These are phyloP conservation scores for Scatophagus argus DNA, from an alignment of 2,113 vertebrate genomes.

Conservation along the genomic window DNA sequence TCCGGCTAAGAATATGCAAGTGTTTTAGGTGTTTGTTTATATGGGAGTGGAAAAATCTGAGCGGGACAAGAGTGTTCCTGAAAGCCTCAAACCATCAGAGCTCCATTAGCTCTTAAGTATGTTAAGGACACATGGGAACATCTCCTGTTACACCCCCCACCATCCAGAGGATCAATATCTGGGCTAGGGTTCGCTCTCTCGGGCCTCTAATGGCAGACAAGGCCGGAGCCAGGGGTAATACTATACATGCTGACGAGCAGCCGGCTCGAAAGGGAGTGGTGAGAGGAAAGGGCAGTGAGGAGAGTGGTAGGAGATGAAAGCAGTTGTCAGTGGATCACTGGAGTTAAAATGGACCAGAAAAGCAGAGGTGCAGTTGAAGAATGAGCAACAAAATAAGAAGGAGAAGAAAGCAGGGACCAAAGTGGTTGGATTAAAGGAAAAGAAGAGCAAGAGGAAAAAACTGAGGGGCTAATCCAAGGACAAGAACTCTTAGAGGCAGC, in stretches of 20 bases:
- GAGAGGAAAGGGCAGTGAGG: conserved; percentile 81
- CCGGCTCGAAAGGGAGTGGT: conserved; percentile 58
- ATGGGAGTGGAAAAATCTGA: conserved; percentile 47
- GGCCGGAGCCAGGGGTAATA: conserved; percentile 93
- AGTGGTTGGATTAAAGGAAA: background rate
- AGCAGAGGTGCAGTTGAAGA: conserved; percentile 38
- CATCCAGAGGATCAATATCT: conserved; percentile 96
- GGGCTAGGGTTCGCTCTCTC: conserved; percentile 94
- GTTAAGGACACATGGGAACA: conserved; percentile 82
- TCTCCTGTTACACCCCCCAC: conserved; percentile 92
- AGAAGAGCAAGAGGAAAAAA: conserved; percentile 7
- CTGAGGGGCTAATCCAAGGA: conserved; percentile 17
- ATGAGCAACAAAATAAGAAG: conserved; percentile 57
- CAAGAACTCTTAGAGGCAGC: background rate
- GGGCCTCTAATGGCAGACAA: conserved; percentile 96
- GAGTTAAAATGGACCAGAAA: conserved; percentile 38
- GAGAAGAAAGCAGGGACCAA: background rate
- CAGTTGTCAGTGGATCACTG: conserved; percentile 30
- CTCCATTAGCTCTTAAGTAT: conserved; percentile 80
- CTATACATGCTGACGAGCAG: conserved; percentile 91
- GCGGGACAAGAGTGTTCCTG: conserved; percentile 58
- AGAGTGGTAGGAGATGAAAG: conserved; percentile 62
- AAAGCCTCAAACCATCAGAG: conserved; percentile 70
- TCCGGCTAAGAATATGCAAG: conserved; percentile 12
- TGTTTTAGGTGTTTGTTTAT: conserved; percentile 44